Percentiles rank a stretch among this genome's conserved stretches.
Evolutionary conservation across 2,888 invertebrate genomes (phyloP).

Genomic region (Standfussiana lucernea): DNA sequence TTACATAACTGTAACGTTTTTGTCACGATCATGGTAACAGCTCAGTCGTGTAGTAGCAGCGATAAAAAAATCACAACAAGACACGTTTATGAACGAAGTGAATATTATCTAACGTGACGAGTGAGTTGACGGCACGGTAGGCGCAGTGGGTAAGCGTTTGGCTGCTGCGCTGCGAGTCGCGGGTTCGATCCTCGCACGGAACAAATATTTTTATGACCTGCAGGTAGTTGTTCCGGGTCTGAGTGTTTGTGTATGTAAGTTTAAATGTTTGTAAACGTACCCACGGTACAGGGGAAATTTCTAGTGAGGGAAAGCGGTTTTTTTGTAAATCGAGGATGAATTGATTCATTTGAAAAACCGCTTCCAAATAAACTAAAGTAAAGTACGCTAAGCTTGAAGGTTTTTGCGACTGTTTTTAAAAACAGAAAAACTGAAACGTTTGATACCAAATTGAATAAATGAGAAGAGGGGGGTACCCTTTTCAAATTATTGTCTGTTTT

Average conservation of each 20-base stretch:
- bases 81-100: background rate
- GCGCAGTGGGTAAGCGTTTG: too few species aligned
- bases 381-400: background rate
- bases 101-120: background rate
- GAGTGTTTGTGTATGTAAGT: too few species aligned
- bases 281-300: too few species aligned
- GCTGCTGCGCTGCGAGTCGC: too few species aligned
- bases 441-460: background rate
- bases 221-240: too few species aligned
- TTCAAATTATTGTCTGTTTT: background rate
- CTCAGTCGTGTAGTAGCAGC: background rate
- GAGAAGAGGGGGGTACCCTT: background rate
- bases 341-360: background rate
- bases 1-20: conserved; percentile 15
- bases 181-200: too few species aligned
- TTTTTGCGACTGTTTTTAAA: background rate
- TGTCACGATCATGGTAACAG: conserved; percentile 11
- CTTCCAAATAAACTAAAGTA: background rate
- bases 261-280: too few species aligned
- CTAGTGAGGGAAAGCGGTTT: too few species aligned
- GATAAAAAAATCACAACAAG: conserved; percentile 39
- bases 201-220: too few species aligned
- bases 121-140: too few species aligned
- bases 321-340: too few species aligned
- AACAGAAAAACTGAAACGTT: background rate